Evolutionary conservation across 1,140 invertebrate species (phyloP), one percentile per base, ranked within the genome.

Genomic region (Calliopsis andreniformis): DNA sequence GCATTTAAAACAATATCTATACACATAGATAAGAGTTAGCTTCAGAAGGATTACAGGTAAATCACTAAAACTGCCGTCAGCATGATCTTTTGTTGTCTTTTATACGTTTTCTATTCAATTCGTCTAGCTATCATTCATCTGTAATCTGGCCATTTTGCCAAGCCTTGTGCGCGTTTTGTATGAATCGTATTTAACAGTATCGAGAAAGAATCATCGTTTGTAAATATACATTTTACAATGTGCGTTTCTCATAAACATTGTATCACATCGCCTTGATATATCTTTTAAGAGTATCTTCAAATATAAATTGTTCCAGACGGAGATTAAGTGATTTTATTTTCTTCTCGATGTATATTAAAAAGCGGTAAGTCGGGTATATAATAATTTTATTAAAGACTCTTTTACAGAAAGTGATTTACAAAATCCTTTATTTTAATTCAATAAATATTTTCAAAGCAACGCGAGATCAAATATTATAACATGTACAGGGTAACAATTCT

Each of bases 191-290:
- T 71, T 47, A 47, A 80, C 32, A 42, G 25, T 43, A 39, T 63
- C 45, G n/a, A 25, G 12, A 69, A 61, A 25, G 43, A 56, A 43
- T 66, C 28, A 82, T 55, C 64, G 28, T 63, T 76, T 80, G 58
- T 81, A 80, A 39, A 79, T 82, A 80, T 70, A 53, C 18, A 76
- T 71, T 76, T 16, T 68, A 64, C 30, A 42, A 79, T 73, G 39
- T 49, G 25, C 56, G 42, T 79, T 30, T 39, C 30, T 39, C 23
- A 23, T n/a, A 43, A 51, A 51, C 20, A 79, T 80, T 76, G 63
- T 80, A 77, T 23, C 45, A 66, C n/a, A 14, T 69, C 53, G 67
- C 42, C 63, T 64, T 55, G 0, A 82, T 76, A 45, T 42, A 35
- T 39, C 28, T 45, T 64, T 16, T 58, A 76, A 80, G 23, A 39